Evolutionary conservation across 2,113 vertebrate genomes (phyloP).

Genomic region (Malurus cyaneus): DNA sequence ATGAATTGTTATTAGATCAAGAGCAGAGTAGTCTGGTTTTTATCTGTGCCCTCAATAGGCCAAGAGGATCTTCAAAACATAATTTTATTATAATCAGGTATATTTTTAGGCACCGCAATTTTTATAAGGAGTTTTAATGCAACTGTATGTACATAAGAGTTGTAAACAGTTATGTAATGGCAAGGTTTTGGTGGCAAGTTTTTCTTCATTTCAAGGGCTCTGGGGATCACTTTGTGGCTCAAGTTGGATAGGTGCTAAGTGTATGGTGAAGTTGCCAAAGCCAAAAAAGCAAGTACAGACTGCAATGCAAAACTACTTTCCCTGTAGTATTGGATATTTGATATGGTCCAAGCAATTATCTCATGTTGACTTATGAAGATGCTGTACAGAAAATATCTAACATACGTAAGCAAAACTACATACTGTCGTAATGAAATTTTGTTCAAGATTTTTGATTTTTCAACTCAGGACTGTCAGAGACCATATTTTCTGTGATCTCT

Average conservation of each 20-base stretch:
- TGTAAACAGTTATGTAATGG: not conserved
- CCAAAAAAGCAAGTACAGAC: not conserved
- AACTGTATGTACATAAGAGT: accelerated
- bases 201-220: not conserved
- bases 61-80: not conserved
- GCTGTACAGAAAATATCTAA: not conserved
- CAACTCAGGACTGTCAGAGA: not conserved
- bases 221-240: not conserved
- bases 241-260: not conserved
- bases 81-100: not conserved
- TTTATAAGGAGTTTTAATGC: not conserved
- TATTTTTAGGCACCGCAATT: not conserved
- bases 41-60: not conserved
- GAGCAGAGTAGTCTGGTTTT: not conserved
- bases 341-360: not conserved
- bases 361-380: not conserved
- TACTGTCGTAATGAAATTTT: not conserved
- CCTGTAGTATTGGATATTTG: not conserved
- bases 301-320: not conserved
- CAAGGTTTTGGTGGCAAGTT: not conserved
- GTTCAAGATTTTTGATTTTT: not conserved
- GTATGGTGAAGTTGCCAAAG: not conserved
- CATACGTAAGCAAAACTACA: not conserved
- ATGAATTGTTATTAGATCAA: not conserved
- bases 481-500: not conserved